Evolutionary conservation across 2,888 invertebrate genomes (phyloP).

Genomic region (Parascotia fuliginaria): DNA sequence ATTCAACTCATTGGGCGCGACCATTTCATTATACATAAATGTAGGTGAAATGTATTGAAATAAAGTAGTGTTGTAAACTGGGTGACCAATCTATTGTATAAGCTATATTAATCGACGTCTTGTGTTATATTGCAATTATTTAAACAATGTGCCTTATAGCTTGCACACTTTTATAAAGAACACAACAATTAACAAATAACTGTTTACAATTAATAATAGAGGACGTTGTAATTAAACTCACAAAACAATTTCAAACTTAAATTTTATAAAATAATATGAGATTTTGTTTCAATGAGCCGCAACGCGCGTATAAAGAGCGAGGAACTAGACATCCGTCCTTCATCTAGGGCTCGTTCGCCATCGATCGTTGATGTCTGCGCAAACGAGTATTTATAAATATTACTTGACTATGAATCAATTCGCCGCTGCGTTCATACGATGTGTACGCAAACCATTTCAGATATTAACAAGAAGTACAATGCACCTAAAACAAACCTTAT

Average conservation of each 20-base stretch:
- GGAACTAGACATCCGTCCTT: slow-evolving; percentile 77
- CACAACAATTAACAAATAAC: too few species aligned
- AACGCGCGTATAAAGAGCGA: slow-evolving; percentile 55
- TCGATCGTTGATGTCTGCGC: slow-evolving; percentile 72
- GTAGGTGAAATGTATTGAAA: slow-evolving; percentile 19
- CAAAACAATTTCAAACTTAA: too few species aligned
- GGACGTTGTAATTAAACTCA: too few species aligned
- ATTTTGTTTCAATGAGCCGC: slow-evolving; percentile 53
- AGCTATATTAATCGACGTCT: too few species aligned
- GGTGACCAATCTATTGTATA: slow-evolving; percentile 1
- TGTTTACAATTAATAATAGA: too few species aligned
- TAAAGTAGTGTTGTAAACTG: not conserved
- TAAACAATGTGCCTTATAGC: not conserved
- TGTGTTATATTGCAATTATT: not conserved
- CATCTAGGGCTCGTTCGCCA: slow-evolving; percentile 76
- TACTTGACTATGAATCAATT: slow-evolving; percentile 59
- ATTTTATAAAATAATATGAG: slow-evolving; percentile 1
- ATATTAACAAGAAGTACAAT: slow-evolving; percentile 52
- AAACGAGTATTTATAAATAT: slow-evolving; percentile 78
- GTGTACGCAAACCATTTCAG: slow-evolving; percentile 10
- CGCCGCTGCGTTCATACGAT: slow-evolving; percentile 11
- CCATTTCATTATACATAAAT: slow-evolving; percentile 28
- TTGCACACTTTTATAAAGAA: too few species aligned
- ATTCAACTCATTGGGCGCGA: slow-evolving; percentile 59
- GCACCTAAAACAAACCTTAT: slow-evolving; percentile 46